Percentiles rank a stretch among this genome's conserved stretches.
Evolutionary conservation across 2,797 vertebrate genomes (phyloP).

Genomic region (Thalassophryne amazonica): DNA sequence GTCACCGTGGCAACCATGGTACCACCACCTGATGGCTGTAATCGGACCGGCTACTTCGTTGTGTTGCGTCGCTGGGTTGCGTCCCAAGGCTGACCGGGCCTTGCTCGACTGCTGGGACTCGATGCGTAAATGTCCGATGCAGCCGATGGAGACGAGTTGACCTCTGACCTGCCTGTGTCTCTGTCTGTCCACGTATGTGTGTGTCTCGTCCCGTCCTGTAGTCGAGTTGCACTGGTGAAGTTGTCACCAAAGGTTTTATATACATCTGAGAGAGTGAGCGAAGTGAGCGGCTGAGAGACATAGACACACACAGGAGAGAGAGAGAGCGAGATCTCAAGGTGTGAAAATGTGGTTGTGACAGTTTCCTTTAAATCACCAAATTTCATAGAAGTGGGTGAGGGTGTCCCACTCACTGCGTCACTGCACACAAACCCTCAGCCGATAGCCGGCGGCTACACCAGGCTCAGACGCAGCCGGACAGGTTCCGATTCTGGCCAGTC

Average conservation of each 20-base stretch:
- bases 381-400: slow-evolving; percentile 67
- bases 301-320: not conserved
- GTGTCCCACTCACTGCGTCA: slow-evolving; percentile 38
- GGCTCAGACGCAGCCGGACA: too few species aligned
- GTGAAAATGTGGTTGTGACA: slow-evolving; percentile 68
- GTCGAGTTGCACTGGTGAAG: slow-evolving; percentile 32
- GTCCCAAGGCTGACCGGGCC: not conserved
- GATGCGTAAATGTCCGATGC: not conserved
- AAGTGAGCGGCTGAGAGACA: not conserved
- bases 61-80: not conserved
- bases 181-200: too few species aligned
- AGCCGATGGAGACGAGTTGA: not conserved
- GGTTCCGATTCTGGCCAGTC: too few species aligned
- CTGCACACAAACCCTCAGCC: not conserved
- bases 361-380: slow-evolving; percentile 71
- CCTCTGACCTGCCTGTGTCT: not conserved
- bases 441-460: too few species aligned
- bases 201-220: too few species aligned
- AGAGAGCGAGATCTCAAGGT: slow-evolving; percentile 47
- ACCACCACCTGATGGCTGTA: not conserved
- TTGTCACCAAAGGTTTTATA: slow-evolving; percentile 32
- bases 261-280: slow-evolving; percentile 28
- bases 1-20: slow-evolving; percentile 12
- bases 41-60: not conserved
- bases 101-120: not conserved